These are phyloP conservation scores for Clusia tigrina DNA, from an alignment of 2,888 invertebrate species.

Conservation along the genomic window DNA sequence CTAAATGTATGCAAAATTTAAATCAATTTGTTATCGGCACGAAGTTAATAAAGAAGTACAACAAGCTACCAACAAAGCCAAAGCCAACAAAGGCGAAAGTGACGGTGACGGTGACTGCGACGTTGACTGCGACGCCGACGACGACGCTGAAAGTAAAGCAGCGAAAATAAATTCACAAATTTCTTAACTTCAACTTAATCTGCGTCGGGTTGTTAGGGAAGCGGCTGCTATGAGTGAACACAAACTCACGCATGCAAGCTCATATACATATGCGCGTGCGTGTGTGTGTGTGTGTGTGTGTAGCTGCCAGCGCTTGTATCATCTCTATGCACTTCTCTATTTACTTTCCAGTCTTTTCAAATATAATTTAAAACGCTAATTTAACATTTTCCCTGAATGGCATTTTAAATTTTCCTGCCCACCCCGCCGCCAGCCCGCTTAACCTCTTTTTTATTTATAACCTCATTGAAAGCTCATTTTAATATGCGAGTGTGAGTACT, in stretches of 20 bases:
- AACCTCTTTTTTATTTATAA: background rate
- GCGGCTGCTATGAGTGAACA: no score
- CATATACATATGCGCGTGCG: background rate
- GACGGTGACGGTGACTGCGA: no score
- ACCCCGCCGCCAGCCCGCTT: background rate
- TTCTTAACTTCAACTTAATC: no score
- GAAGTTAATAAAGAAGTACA: background rate
- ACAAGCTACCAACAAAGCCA: no score
- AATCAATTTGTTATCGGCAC: no score
- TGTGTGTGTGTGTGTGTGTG: background rate
- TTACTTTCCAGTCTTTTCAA: background rate
- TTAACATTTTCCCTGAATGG: background rate
- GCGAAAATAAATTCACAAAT: no score
- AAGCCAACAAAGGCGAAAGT: background rate
- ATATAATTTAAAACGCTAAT: conserved; percentile 4
- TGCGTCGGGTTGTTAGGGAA: no score
- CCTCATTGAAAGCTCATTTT: no score
- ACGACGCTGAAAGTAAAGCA: no score
- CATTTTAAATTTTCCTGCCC: background rate
- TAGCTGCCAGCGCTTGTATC: no score
- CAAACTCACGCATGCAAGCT: background rate
- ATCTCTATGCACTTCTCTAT: background rate
- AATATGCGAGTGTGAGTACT: background rate
- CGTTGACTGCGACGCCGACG: no score
- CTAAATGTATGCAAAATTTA: background rate